Conservation (phyloP, 37 sponge, comb jelly and placozoan species). For the Amphimedon queenslandica region DNA sequence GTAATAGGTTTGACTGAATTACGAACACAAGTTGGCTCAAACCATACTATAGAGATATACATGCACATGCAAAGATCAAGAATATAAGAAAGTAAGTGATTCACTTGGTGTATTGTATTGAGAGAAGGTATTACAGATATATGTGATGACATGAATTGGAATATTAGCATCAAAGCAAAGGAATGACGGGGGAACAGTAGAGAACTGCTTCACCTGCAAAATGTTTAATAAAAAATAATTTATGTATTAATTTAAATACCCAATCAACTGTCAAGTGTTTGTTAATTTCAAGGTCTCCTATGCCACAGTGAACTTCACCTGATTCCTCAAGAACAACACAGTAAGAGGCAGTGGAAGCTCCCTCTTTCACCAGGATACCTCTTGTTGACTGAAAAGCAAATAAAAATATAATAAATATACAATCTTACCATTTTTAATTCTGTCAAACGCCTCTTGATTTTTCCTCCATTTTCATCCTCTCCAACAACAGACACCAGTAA, state of each 20-base stretch:
- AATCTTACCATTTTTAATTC: slow-evolving; percentile 46
- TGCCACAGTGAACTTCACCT: slow-evolving; percentile 68
- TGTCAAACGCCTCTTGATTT: slow-evolving; percentile 22
- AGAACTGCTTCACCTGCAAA: slow-evolving; percentile 12
- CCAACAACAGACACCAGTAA: slow-evolving; percentile 82
- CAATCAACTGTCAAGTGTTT: slow-evolving; percentile 29
- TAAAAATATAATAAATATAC: background rate
- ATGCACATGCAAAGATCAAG: too few species aligned
- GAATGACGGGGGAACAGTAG: slow-evolving; percentile 27
- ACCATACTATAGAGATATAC: slow-evolving; percentile 49
- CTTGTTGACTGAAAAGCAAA: slow-evolving; percentile 9
- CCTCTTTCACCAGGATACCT: slow-evolving; percentile 22
- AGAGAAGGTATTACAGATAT: slow-evolving; percentile 27
- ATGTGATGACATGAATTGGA: slow-evolving; percentile 27
- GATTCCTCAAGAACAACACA: slow-evolving; percentile 56
- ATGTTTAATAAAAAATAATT: background rate
- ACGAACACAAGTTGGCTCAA: slow-evolving; percentile 71
- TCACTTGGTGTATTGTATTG: slow-evolving; percentile 40
- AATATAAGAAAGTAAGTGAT: too few species aligned
- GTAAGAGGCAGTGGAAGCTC: slow-evolving; percentile 68
- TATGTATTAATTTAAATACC: too few species aligned
- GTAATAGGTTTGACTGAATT: slow-evolving; percentile 49
- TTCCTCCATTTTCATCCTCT: slow-evolving; percentile 56
- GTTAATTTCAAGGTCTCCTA: slow-evolving; percentile 76
- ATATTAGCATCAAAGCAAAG: slow-evolving; percentile 75